These are phyloP conservation scores for Cladopsammia gracilis DNA, from an alignment of 64 coral and sea anemone species.

Conservation along the genomic window DNA sequence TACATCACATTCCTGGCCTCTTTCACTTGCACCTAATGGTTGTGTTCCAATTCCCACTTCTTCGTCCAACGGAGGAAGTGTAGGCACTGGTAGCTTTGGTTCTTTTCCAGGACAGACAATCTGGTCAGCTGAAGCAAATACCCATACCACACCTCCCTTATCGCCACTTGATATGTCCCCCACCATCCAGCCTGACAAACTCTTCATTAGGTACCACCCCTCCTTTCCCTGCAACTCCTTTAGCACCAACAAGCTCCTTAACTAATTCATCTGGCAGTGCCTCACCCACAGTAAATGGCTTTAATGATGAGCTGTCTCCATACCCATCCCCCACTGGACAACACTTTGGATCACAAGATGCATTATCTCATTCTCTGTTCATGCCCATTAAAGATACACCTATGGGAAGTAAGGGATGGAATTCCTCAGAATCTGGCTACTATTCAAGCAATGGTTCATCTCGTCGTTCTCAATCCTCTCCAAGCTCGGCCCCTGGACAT, in stretches of 20 bases:
- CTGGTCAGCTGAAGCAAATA: slow-evolving; percentile 86
- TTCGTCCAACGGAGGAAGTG: slow-evolving; percentile 51
- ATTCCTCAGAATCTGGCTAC: slow-evolving; percentile 93
- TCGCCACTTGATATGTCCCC: slow-evolving; percentile 75
- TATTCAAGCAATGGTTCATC: slow-evolving; percentile 81
- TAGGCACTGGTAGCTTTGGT: slow-evolving; percentile 66
- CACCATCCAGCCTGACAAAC: slow-evolving; percentile 70
- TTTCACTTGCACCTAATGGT: slow-evolving; percentile 34
- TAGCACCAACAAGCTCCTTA: slow-evolving; percentile 43
- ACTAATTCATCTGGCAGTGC: slow-evolving; percentile 76
- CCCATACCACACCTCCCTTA: slow-evolving; percentile 75
- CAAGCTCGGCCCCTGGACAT: slow-evolving; percentile 67
- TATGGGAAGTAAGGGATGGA: slow-evolving; percentile 60
- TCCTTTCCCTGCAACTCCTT: slow-evolving; percentile 49
- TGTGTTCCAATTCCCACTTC: slow-evolving; percentile 17
- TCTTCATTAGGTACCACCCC: slow-evolving; percentile 74
- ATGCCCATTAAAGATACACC: slow-evolving; percentile 85
- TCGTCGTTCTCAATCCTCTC: slow-evolving; percentile 74
- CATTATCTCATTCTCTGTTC: slow-evolving; percentile 70
- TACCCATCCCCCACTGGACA: slow-evolving; percentile 94
- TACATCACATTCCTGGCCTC: slow-evolving; percentile 86
- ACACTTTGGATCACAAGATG: slow-evolving; percentile 72
- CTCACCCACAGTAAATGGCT: slow-evolving; percentile 91
- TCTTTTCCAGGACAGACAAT: slow-evolving; percentile 94
- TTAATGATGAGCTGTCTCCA: slow-evolving; percentile 88